phyloP scores from a whole-genome alignment of 2,888 invertebrate genomes.

The Synanthedon tipuliformis region DNA sequence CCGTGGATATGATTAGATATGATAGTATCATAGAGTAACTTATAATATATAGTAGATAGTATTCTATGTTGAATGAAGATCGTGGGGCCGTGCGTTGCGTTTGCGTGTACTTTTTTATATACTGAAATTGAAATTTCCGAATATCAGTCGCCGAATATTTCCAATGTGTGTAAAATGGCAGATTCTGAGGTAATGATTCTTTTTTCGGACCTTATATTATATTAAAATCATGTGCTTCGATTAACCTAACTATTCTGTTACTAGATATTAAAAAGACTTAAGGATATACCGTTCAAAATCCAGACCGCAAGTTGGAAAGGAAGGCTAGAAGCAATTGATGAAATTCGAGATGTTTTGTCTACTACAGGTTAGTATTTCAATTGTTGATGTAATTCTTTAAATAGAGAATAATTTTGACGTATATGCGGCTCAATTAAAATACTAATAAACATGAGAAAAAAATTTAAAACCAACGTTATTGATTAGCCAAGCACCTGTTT shows the following conservation, averaged over 20 bases:
- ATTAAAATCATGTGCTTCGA: constrained; percentile 6
- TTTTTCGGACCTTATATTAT: constrained; percentile 2
- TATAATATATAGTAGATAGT: too few species aligned
- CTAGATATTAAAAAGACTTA: constrained; percentile 76
- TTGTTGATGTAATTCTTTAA: too few species aligned
- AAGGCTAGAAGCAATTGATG: constrained; percentile 74
- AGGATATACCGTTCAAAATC: constrained; percentile 79
- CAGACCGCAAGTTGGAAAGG: constrained; percentile 80
- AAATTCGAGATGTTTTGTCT: constrained; percentile 77
- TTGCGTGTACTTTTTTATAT: constrained; percentile 12
- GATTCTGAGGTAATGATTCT: constrained; percentile 71
- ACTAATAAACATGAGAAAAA: too few species aligned
- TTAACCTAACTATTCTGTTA: constrained; percentile 15
- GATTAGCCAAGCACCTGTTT: too few species aligned
- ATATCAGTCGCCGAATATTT: constrained; percentile 7
- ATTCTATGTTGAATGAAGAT: too few species aligned
- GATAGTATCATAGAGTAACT: too few species aligned
- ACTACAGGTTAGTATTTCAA: constrained; percentile 72
- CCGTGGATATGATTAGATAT: too few species aligned
- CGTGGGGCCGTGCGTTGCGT: too few species aligned
- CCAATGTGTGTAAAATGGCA: constrained; percentile 71
- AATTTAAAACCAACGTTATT: too few species aligned
- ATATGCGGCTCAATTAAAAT: too few species aligned
- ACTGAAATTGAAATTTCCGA: constrained; percentile 12
- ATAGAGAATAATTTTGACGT: too few species aligned